Evolutionary conservation across 53 echinoderm and acorn worm species (phyloP).

Genomic region (Stichopus horrens): DNA sequence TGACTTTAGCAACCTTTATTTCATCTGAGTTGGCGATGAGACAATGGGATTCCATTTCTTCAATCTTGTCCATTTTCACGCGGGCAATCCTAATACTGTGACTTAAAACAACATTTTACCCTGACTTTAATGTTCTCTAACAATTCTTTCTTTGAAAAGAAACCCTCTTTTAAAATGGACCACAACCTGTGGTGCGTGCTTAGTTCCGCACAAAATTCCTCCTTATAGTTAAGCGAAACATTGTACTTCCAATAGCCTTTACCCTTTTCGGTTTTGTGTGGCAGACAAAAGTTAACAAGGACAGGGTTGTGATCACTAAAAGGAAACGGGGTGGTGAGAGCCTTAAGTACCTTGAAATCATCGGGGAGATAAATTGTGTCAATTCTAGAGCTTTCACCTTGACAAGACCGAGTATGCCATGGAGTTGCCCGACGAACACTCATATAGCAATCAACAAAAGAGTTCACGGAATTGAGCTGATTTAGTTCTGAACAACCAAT

Average conservation of each 20-base stretch:
- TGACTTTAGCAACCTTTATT: background rate
- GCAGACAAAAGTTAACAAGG: background rate
- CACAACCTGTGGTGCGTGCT: slow-evolving; percentile 28
- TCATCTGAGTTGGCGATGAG: background rate
- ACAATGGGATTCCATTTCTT: slow-evolving; percentile 3
- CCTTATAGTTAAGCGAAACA: too few relatives aligned
- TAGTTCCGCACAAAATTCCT: slow-evolving; percentile 39
- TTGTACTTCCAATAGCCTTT: slow-evolving; percentile 64
- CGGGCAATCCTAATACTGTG: slow-evolving; percentile 40
- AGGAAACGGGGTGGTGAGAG: background rate
- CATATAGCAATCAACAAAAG: slow-evolving; percentile 1
- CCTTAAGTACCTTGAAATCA: background rate
- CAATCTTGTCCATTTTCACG: too few relatives aligned
- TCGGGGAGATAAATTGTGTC: slow-evolving; percentile 1
- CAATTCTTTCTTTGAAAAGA: too few relatives aligned
- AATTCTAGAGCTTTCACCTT: background rate
- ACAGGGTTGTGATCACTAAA: background rate
- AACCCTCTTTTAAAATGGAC: slow-evolving; percentile 52
- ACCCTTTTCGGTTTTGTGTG: background rate
- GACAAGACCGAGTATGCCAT: background rate
- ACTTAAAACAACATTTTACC: slow-evolving; percentile 29
- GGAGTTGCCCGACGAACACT: too few relatives aligned
- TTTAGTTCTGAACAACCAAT: background rate
- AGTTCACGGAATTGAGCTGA: background rate
- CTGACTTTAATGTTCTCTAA: slow-evolving; percentile 57